Evolutionary conservation across 1,140 invertebrate species (phyloP).

Genomic region (Hylyphantes graminicola): DNA sequence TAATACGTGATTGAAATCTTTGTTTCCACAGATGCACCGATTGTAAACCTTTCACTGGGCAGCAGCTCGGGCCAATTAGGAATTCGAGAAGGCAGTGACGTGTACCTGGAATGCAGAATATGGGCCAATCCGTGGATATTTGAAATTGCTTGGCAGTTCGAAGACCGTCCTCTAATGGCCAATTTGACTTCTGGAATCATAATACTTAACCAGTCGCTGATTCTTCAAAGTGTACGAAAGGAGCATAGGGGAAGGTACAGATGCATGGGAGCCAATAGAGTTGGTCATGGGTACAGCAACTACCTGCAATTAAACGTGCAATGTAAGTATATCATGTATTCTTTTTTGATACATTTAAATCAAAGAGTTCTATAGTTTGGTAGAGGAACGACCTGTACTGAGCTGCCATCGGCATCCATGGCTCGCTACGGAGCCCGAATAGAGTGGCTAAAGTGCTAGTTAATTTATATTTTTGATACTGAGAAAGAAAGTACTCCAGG

Average conservation of each 20-base stretch:
- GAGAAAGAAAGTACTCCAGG: too few relatives aligned
- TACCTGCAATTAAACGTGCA: conserved; percentile 55
- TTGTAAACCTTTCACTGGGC: conserved; percentile 62
- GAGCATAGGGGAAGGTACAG: conserved; percentile 63
- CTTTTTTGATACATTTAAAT: not conserved
- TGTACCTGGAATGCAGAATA: conserved; percentile 86
- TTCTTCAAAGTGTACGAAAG: conserved; percentile 63
- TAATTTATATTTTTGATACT: too few relatives aligned
- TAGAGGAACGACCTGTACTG: too few relatives aligned
- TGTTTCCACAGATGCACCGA: conserved; percentile 60
- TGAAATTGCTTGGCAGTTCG: conserved; percentile 61
- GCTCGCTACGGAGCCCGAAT: too few relatives aligned
- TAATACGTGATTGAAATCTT: not conserved
- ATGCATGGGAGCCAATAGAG: conserved; percentile 62
- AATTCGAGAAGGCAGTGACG: conserved; percentile 81
- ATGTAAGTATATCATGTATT: conserved; percentile 55
- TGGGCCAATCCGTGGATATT: conserved; percentile 62
- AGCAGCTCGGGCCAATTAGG: conserved; percentile 78
- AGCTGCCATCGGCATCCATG: too few relatives aligned
- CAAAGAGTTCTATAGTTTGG: too few relatives aligned
- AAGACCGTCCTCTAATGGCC: conserved; percentile 27
- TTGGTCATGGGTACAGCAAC: conserved; percentile 60
- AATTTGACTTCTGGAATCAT: conserved; percentile 60
- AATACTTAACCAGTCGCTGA: conserved; percentile 63
- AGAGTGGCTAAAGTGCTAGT: too few relatives aligned